Conservation (phyloP, 2,888 invertebrate species). For the Cephus runcator region DNA sequence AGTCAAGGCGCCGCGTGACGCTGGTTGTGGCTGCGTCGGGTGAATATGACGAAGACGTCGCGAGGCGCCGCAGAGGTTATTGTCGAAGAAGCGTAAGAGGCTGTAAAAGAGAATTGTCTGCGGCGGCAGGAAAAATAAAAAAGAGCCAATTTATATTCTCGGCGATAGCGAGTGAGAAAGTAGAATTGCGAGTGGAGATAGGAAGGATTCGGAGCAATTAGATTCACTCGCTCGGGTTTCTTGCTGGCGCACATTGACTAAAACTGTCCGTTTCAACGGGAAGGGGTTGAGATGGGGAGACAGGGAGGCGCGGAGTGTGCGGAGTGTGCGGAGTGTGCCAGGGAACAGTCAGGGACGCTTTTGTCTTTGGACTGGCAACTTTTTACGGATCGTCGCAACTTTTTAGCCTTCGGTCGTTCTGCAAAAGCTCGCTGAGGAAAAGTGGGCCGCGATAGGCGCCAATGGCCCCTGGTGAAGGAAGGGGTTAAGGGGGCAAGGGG, state of each 20-base stretch:
- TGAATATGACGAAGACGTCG: not conserved
- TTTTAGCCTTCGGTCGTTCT: not conserved
- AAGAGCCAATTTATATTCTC: conserved; percentile 58
- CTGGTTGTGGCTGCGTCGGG: not conserved
- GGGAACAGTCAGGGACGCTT: not conserved
- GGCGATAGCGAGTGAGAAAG: conserved; percentile 55
- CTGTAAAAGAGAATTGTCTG: conserved; percentile 21
- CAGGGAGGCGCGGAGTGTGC: too few relatives aligned
- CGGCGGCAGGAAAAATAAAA: conserved; percentile 46
- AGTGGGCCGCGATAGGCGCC: not conserved
- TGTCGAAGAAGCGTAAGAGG: conserved; percentile 4
- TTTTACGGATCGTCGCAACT: not conserved
- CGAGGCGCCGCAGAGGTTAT: not conserved
- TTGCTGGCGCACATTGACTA: conserved; percentile 34
- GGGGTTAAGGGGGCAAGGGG: too few relatives aligned
- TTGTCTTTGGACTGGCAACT: not conserved
- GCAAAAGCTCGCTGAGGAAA: not conserved
- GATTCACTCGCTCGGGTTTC: conserved; percentile 58
- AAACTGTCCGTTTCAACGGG: conserved; percentile 36
- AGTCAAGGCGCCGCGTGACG: not conserved
- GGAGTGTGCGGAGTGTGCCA: not conserved
- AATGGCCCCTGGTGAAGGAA: not conserved
- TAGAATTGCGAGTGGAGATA: conserved; percentile 61
- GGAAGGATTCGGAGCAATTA: conserved; percentile 59
- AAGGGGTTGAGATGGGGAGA: not conserved